A percentile compares a stretch with the other conserved stretches of the same genome.
phyloP scores from a whole-genome alignment of 2,797 vertebrate genomes.

The Notamacropus eugenii region DNA sequence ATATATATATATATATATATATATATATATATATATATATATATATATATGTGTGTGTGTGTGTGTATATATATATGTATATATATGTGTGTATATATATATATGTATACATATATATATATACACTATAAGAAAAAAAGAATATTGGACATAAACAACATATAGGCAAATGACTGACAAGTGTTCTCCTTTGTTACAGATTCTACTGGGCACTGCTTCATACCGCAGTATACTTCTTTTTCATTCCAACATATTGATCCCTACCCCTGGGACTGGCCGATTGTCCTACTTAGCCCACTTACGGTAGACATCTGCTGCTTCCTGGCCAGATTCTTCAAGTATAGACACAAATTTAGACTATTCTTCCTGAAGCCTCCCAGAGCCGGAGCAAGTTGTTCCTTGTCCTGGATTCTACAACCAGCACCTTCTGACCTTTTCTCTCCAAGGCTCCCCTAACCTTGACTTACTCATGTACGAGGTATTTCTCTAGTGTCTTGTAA shows the following conservation, averaged over 20 bases:
- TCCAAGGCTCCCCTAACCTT: background rate
- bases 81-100: too few relatives aligned
- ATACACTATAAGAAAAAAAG: background rate
- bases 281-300: background rate
- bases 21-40: too few relatives aligned
- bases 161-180: background rate
- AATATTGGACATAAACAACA: background rate
- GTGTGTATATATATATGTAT: too few relatives aligned
- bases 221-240: background rate
- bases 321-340: background rate
- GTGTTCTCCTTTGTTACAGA: background rate
- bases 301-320: background rate
- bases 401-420: background rate
- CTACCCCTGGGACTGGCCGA: background rate
- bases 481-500: background rate
- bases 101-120: too few relatives aligned
- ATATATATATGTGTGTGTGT: too few relatives aligned
- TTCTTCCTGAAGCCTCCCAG: background rate
- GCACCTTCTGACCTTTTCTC: background rate
- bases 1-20: too few relatives aligned
- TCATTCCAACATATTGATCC: background rate
- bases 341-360: background rate
- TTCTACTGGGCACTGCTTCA: background rate
- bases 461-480: background rate
- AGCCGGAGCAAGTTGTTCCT: background rate